These are phyloP conservation scores for Ceratoteleas bidentatus DNA, from an alignment of 1,140 invertebrate genomes.

Conservation along the genomic window DNA sequence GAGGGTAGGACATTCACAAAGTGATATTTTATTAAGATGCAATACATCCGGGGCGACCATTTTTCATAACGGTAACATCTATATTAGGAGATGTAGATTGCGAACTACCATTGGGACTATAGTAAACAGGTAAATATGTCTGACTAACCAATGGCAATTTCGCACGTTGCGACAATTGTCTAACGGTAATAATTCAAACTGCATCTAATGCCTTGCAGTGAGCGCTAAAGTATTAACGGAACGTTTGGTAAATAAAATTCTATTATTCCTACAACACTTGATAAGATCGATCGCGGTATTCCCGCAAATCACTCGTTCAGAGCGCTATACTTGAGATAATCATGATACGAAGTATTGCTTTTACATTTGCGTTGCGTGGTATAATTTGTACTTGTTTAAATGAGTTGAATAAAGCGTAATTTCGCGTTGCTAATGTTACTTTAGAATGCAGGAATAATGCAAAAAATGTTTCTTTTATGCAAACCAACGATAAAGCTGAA, in stretches of 20 bases:
- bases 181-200: constrained; percentile 23
- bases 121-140: constrained; percentile 24
- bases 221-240: constrained; percentile 23
- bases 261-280: constrained; percentile 10
- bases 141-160: constrained; percentile 20
- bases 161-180: neutral
- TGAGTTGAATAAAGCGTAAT: too few relatives aligned
- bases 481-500: neutral
- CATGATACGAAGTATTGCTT: neutral
- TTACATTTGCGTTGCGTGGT: neutral
- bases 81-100: constrained; percentile 2
- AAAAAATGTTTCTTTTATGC: neutral
- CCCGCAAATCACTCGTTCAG: neutral
- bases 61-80: too few relatives aligned
- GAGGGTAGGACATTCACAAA: too few relatives aligned
- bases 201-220: constrained; percentile 25
- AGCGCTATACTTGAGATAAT: neutral
- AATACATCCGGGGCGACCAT: too few relatives aligned
- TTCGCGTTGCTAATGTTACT: too few relatives aligned
- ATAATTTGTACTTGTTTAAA: too few relatives aligned
- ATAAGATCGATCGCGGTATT: neutral
- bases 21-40: too few relatives aligned
- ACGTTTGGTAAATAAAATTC: constrained; percentile 24
- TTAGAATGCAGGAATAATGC: neutral
- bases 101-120: constrained; percentile 7